These are phyloP conservation scores for Haliclystus octoradiatus DNA, from an alignment of 30 jellyfish, hydroid and myxozoan genomes.

Conservation along the genomic window DNA sequence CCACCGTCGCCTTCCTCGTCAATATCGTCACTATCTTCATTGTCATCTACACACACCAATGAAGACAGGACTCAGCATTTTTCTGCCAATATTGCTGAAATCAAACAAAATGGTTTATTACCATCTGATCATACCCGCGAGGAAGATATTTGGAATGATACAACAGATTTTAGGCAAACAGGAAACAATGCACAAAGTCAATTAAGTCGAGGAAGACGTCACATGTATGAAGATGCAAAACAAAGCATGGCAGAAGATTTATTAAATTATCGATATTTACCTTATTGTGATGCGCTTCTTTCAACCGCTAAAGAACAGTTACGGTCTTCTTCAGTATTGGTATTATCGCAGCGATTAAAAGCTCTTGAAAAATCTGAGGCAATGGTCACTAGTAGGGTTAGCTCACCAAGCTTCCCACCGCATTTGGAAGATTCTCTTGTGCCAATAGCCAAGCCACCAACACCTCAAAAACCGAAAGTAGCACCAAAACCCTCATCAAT, in stretches of 20 bases:
- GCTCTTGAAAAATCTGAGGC: background rate
- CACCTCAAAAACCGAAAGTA: constrained; percentile 32
- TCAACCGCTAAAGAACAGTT: background rate
- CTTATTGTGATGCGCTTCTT: background rate
- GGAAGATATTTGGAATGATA: constrained; percentile 46
- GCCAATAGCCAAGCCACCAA: constrained; percentile 3
- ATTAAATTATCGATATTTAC: background rate
- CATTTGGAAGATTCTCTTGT: constrained; percentile 21
- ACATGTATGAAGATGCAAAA: constrained; percentile 1
- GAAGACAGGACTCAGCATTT: constrained; percentile 5
- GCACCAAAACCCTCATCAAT: constrained; percentile 40
- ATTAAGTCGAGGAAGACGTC: background rate
- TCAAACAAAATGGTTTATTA: background rate
- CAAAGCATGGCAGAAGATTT: constrained; percentile 1
- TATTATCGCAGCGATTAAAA: background rate
- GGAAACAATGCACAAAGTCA: constrained; percentile 13
- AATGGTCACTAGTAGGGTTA: background rate
- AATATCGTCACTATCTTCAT: constrained; percentile 66
- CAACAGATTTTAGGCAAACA: constrained; percentile 40
- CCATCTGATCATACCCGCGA: constrained; percentile 18
- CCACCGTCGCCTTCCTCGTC: constrained; percentile 76
- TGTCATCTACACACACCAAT: constrained; percentile 31
- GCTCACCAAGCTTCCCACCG: background rate
- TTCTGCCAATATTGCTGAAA: background rate
- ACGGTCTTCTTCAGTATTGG: background rate